Evolutionary conservation across 2,888 invertebrate genomes (phyloP).

Genomic region (Sphaeridia pumilis): DNA sequence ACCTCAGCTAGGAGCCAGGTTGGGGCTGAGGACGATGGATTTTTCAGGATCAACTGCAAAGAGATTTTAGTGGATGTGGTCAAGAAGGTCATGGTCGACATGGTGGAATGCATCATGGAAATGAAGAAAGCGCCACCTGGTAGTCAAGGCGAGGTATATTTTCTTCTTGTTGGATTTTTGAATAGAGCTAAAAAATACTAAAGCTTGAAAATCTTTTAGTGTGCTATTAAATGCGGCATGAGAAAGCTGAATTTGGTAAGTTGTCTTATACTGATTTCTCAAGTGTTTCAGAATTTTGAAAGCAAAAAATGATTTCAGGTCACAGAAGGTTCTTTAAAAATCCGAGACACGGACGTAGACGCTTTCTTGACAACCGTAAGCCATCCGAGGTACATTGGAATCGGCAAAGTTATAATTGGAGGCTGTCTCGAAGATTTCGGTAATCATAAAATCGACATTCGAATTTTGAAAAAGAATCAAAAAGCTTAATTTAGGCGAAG

Average conservation of each 20-base stretch:
- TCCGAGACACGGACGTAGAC: background rate
- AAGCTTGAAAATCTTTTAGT: background rate
- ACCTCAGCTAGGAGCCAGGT: background rate
- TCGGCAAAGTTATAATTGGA: background rate
- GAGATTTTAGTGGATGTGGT: background rate
- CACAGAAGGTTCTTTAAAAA: background rate
- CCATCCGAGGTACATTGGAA: background rate
- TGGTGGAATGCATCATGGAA: background rate
- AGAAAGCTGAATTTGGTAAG: background rate
- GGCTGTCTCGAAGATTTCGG: background rate
- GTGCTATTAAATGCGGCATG: background rate
- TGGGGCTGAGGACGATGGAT: background rate
- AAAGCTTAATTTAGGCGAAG: background rate
- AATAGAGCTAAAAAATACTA: background rate
- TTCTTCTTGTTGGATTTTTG: background rate
- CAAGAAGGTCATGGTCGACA: background rate
- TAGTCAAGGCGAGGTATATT: background rate
- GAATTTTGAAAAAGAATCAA: background rate
- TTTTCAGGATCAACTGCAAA: background rate
- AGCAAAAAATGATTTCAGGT: background rate
- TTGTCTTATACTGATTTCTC: background rate
- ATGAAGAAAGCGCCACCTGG: background rate
- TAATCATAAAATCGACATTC: background rate
- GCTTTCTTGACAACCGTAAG: background rate
- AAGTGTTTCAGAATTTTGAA: no score